Base-by-base conservation (phyloP, 2,888 invertebrate genomes). In the Cephus spinipes region DNA sequence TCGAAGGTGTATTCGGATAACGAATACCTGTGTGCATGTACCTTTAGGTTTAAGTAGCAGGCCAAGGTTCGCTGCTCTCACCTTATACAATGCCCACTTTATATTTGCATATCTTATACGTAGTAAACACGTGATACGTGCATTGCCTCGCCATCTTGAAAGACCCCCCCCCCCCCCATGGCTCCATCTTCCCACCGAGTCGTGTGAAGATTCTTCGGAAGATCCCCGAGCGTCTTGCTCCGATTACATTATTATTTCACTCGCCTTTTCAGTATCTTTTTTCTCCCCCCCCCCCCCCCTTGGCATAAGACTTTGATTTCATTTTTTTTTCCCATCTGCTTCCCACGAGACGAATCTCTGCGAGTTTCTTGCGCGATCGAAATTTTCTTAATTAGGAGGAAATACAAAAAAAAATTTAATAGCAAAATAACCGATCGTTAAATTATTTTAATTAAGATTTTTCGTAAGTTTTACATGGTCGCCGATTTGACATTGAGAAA, bases 171-270 rank as follows among this genome's bases (percentile, higher is more conserved):
- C 1, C 4, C 69, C 3, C n/a, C 30, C 11, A 0, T 4, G 30
- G 1, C 69, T 4, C 11, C 23, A 12, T 15, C 69, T 12, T 30
- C 69, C 69, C 12, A 32, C 11, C 31, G 31, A 30, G 69, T 32
- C 32, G 69, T 32, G 69, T 15, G 69, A 32, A 32, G 69, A 69
- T 69, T 69, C 69, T 15, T 32, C 12, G 11, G 31, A 32, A 69
- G 69, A 69, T 69, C 15, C 40, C 23, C 40, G 15, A 15, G 40
- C 15, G 40, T 4, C 40, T 23, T 69, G 69, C 69, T 69, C 69
- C 69, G 69, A 69, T 69, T 69, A 69, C 69, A 69, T 69, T 69
- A 32, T 69, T 69, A 69, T 69, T 69, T 69, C 69, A 69, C 31
- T 31, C 69, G 69, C 69, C 12, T 69, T 15, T 40, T 40, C 40